A percentile compares a stretch with the other conserved stretches of the same genome.
These are phyloP conservation scores for Passer domesticus DNA, from an alignment of 2,113 vertebrate species.

Conservation along the genomic window DNA sequence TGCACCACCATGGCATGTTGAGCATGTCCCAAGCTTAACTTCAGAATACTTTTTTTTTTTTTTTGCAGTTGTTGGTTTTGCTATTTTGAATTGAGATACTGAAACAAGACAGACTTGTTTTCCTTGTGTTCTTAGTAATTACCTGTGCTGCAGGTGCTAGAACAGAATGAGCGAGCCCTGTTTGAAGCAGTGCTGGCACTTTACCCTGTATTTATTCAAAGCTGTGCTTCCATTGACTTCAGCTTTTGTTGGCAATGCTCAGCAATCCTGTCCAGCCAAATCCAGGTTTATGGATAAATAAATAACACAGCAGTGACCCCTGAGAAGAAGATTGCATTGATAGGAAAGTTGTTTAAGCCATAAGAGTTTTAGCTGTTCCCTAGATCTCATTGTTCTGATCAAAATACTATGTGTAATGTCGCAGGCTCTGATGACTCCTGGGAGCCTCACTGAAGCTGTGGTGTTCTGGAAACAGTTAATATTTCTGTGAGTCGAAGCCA, in stretches of 20 bases:
- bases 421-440: not conserved
- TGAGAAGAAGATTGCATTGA: not conserved
- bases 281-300: not conserved
- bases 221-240: not conserved
- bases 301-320: not conserved
- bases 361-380: not conserved
- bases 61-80: not conserved
- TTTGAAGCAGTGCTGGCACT: not conserved
- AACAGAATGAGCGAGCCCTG: not conserved
- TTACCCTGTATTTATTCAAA: not conserved
- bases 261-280: not conserved
- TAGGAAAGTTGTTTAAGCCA: not conserved
- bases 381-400: not conserved
- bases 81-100: not conserved
- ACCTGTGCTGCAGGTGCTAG: not conserved
- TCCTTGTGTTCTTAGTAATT: not conserved
- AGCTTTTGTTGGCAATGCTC: not conserved
- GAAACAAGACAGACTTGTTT: not conserved
- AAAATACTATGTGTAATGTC: accelerated
- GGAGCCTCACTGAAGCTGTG: not conserved
- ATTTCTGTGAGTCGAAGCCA: not conserved
- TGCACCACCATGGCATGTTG: not conserved
- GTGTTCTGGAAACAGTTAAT: not conserved
- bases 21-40: not conserved
- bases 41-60: not conserved